phyloP scores from a whole-genome alignment of 2,888 invertebrate species.

The Pegoplata infirma region DNA sequence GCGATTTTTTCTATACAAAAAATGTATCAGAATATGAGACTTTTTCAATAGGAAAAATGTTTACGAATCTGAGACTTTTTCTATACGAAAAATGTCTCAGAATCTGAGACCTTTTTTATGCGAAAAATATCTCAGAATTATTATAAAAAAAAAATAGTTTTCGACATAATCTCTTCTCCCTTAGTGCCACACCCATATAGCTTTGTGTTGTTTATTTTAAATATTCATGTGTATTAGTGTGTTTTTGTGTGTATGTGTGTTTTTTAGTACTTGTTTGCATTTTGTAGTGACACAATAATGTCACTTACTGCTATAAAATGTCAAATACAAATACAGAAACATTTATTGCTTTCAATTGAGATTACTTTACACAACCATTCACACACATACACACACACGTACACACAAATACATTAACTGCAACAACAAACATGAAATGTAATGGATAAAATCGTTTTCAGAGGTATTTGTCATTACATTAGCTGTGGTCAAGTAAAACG shows the following conservation, averaged over 20 bases:
- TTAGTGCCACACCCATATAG: no score
- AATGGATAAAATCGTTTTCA: background rate
- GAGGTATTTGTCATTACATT: background rate
- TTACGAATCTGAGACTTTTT: no score
- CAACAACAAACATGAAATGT: background rate
- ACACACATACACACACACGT: background rate
- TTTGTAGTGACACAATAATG: conserved; percentile 40
- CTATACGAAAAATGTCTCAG: no score
- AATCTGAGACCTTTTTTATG: no score
- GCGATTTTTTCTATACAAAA: no score
- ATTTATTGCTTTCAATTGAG: conserved; percentile 55
- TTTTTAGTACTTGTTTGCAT: conserved; percentile 6
- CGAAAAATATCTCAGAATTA: no score
- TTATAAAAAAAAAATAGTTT: no score
- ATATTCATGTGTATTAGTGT: no score
- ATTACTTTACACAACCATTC: background rate
- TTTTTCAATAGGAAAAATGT: no score
- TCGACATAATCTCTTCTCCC: no score
- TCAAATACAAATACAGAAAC: conserved; percentile 37
- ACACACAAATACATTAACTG: background rate
- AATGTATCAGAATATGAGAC: no score
- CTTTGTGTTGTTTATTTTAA: no score
- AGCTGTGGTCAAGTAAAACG: background rate
- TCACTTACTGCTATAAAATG: conserved; percentile 42
- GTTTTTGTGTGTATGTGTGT: conserved; percentile 45